Evolutionary conservation across 30 jellyfish, hydroid and myxozoan species (phyloP), one percentile per base, ranked within the genome.

Genomic region (Pelagia noctiluca): DNA sequence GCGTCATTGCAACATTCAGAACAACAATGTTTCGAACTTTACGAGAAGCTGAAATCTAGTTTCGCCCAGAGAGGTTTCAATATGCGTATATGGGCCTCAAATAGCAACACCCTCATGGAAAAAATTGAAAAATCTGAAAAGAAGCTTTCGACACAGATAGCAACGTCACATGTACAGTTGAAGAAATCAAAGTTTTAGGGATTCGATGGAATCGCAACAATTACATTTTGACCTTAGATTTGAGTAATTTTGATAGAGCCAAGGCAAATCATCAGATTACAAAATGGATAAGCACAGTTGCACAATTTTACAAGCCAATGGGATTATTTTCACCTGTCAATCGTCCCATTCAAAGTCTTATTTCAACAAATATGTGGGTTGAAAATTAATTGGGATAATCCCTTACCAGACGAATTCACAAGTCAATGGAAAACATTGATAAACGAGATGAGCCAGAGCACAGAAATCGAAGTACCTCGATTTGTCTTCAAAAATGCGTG

Each of bases 61-160:
- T 26, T 80, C 48, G 22, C 46, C 12, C 31, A 35, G n/a, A 84
- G 57, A 5, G 90, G 90, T 25, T 71, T 50, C 48, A 37, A 72
- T 54, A 49, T 68, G 81, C 48, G 88, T 50, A 83, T 70, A 72
- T 67, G 89, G 82, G 69, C 28, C 32, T 22, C 90, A 13, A 83
- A 83, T 50, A 24, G 50, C 53, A 49, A 22, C 1, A 25, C 11
- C 0, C 71, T 73, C 13, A 52, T 46, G 24, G 50, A 73, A 16
- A 34, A 47, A 29, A 73, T 42, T 47, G 29, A 49, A 3, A n/a
- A 38, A 21, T 35, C 73, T 19, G 85, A 73, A 57, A 28, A 35
- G 35, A 2, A 0, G 31, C 31, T 23, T 35, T 10, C 26, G 18
- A n/a, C 23, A 18, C 22, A 26, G 22, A 35, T 34, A n/a, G 30